Conservation (phyloP, 2,113 vertebrate genomes). For the Oxyruncus cristatus region DNA sequence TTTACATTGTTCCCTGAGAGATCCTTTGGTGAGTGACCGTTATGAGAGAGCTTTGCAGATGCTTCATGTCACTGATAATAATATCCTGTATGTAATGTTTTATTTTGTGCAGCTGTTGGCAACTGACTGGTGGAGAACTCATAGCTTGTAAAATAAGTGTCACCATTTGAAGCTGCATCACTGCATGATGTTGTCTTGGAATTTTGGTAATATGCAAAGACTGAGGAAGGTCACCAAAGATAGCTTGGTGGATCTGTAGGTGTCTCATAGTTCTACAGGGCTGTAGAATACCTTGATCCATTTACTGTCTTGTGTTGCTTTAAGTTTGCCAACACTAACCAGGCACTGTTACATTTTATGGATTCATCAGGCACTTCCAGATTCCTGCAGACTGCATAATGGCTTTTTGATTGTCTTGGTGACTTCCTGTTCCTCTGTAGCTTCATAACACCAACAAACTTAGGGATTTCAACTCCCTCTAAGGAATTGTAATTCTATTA, state of each 20-base stretch:
- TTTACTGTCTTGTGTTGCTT: not conserved
- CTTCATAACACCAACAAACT: not conserved
- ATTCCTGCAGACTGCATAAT: not conserved
- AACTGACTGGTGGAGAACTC: not conserved
- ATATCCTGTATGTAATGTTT: not conserved
- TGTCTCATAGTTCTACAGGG: not conserved
- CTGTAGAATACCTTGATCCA: not conserved
- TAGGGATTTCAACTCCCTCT: not conserved
- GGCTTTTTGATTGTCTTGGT: not conserved
- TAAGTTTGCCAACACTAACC: not conserved
- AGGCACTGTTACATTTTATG: not conserved
- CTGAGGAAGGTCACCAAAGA: not conserved
- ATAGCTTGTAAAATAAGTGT: not conserved
- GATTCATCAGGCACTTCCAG: not conserved
- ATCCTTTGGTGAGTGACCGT: not conserved
- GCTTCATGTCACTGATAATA: not conserved
- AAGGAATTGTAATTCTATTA: not conserved
- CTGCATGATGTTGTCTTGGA: not conserved
- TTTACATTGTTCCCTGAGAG: not conserved
- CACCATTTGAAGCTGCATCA: not conserved
- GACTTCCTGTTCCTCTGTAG: not conserved
- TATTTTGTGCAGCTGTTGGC: not conserved
- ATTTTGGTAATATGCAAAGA: not conserved
- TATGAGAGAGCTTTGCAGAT: not conserved
- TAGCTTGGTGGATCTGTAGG: not conserved